Base-by-base conservation (phyloP, 2,888 invertebrate genomes). In the Cinara cedri region DNA sequence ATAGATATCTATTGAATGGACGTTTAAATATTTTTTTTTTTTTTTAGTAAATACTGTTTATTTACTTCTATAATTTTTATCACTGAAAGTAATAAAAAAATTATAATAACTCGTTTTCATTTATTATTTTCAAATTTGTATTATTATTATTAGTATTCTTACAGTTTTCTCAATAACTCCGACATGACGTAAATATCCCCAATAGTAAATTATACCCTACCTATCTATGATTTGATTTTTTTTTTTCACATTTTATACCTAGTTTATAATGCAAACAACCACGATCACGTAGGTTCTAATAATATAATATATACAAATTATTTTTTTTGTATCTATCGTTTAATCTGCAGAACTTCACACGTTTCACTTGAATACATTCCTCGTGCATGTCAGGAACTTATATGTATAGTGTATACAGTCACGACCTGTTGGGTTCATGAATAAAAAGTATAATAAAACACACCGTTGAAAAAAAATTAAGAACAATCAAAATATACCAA, bases 281-380 rank as follows among this genome's bases (percentile, higher is more conserved):
- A 1, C 16, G 4, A 10, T 70, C 34, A 9, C n/a, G 42, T 70
- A 34, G 34, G 34, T 34, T 54, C 54, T 70, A 21, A 70, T 70
- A 70, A 19, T 34, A 71, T 55, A 24, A n/a, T 13, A 71, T 26
- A 46, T n/a, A n/a, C n/a, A 72, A 1, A 72, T 3, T n/a, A 9
- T 46, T 46, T 66, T 72, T 49, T 3, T 26, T 68, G 8, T 68
- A 26, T 26, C 0, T 72, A 72, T 49, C 60, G 49, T 19, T 72
- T 62, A 46, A 62, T 72, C 72, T 49, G n/a, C n/a, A n/a, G 60
- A 49, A 19, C 49, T 72, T 72, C 72, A 72, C 72, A 49, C 72
- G 62, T 62, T 72, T 16, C 34, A 62, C 60, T 62, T 19, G 34
- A 62, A 72, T 34, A 19, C 14, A 72, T 72, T 60, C 49, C 49